Base-by-base conservation (phyloP, 1,140 invertebrate genomes). In the Thereuonema tuberculata region DNA sequence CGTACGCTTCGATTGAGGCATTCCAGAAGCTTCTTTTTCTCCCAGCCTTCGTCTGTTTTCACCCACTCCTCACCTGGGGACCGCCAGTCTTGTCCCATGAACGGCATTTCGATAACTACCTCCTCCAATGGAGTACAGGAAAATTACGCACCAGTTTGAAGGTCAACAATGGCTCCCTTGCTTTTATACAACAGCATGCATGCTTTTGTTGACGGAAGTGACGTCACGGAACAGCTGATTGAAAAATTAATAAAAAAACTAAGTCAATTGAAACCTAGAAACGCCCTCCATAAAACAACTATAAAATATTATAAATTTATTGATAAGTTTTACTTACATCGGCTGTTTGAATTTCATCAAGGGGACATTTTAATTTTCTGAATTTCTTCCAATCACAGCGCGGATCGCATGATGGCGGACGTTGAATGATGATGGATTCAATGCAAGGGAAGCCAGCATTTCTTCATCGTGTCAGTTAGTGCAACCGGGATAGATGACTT, bases 11-110 rank as follows among this genome's bases (percentile, higher is more conserved):
- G 24, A 17, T 25, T 43, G 5, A 58, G 20, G 9, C 63, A 65
- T 53, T 71, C 69, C 20, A 93, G 78, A 58, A 93, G 87, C 78
- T 96, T 96, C 73, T 89, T 87, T 75, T 89, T 87, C 74, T 95
- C 91, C 92, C 92, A 96, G 59, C 93, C 92, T 74, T 93, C 89
- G 65, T 89, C 84, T 29, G 93, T 97, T 78, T 95, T 94, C 20
- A 98, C 91, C 95, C 95, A 98, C 69, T 89, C 87, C 74, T 98
- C 94, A 31, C 95, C 95, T 46, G 93, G 92, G 59, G 92, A 95
- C 69, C 93, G 65, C 75, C 80, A 82, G 65, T 81, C 80, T 68
- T 72, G 71, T 61, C 80, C 80, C 61, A 80, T 72, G 77, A 97
- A 98, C 66, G 94, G 93, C 94, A 98, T 98, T n/a, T 21, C 31